Evolutionary conservation across 1,140 invertebrate genomes (phyloP), one percentile per base, ranked within the genome.

Genomic region (Camponotus pennsylvanicus): DNA sequence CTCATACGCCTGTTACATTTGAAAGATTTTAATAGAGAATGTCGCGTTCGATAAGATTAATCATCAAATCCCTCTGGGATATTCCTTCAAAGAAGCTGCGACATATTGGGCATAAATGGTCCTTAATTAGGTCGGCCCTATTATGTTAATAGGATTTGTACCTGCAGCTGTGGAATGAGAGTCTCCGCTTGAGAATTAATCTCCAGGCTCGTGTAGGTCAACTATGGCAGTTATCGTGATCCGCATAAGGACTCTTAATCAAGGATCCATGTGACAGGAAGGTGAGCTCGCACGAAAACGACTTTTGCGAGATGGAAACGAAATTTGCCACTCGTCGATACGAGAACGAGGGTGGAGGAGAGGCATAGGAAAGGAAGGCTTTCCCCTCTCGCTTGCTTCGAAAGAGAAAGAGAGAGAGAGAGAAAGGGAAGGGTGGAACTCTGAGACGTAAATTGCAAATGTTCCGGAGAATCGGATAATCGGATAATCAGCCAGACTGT

Each of bases 401-500:
- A 49, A 49, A 45, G 49, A 52, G 49, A 49, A 3, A 49, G 45
- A 15, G 15, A 52, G 15, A 52, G 13, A 52, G 49, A 52, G 15
- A 1, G 15, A 18, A 57, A 67, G 76, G 34, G 78, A 61, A 80
- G 89, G 77, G 40, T 82, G 37, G 78, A 89, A 93, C 90, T 91
- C 93, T 77, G 71, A 91, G 88, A 92, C 90, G 84, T 89, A 92
- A 92, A 92, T 92, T 92, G 93, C 92, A 93, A 94, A 94, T 92
- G 92, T 94, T 94, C 93, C 93, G 92, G 92, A 86, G 92, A 93
- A 94, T 84, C 91, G 92, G 93, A 94, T 94, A 94, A 94, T 94
- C 94, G 92, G 93, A 94, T 94, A 94, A 94, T 94, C 93, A 94
- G 92, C 93, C 93, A 94, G 94, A 94, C 94, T 94, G 94, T 92